Conservation (phyloP, 2,888 invertebrate genomes). For the Steromphala cineraria region DNA sequence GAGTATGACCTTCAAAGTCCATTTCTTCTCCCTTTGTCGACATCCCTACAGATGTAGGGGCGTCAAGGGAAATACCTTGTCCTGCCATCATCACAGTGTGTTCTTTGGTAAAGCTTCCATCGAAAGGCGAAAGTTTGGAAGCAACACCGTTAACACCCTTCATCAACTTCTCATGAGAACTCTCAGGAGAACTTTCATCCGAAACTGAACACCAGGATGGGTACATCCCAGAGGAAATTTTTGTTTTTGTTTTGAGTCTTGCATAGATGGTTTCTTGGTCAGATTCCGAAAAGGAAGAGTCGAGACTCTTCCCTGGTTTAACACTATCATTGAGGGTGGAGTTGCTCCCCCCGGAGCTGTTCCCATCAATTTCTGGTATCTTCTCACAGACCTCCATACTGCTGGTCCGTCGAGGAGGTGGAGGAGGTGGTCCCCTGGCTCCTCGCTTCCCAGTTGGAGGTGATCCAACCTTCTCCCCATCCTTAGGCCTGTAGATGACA, state of each 20-base stretch:
- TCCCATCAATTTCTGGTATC: not conserved
- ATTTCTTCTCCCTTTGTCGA: slow-evolving; percentile 9
- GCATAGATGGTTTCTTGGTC: slow-evolving; percentile 67
- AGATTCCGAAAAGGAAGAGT: slow-evolving; percentile 62
- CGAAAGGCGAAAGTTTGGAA: slow-evolving; percentile 23
- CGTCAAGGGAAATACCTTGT: not conserved
- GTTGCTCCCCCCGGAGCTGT: slow-evolving; percentile 20
- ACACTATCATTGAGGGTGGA: slow-evolving; percentile 31
- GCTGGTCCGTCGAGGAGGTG: slow-evolving; percentile 29
- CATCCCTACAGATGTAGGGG: not conserved
- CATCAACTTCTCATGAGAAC: slow-evolving; percentile 19
- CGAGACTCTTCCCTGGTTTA: not conserved
- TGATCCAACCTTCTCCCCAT: slow-evolving; percentile 44
- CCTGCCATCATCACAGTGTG: not conserved
- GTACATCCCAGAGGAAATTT: slow-evolving; percentile 59
- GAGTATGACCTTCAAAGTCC: slow-evolving; percentile 35
- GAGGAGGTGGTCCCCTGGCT: slow-evolving; percentile 22
- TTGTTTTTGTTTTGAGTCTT: slow-evolving; percentile 65
- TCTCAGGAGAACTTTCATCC: slow-evolving; percentile 47
- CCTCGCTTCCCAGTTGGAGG: slow-evolving; percentile 31
- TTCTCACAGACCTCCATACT: slow-evolving; percentile 3
- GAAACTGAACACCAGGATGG: slow-evolving; percentile 64
- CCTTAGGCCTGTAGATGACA: slow-evolving; percentile 53
- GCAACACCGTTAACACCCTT: not conserved
- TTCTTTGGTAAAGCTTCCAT: not conserved